Conservation (phyloP, 2,797 vertebrate genomes). For the Discoglossus pictus region DNA sequence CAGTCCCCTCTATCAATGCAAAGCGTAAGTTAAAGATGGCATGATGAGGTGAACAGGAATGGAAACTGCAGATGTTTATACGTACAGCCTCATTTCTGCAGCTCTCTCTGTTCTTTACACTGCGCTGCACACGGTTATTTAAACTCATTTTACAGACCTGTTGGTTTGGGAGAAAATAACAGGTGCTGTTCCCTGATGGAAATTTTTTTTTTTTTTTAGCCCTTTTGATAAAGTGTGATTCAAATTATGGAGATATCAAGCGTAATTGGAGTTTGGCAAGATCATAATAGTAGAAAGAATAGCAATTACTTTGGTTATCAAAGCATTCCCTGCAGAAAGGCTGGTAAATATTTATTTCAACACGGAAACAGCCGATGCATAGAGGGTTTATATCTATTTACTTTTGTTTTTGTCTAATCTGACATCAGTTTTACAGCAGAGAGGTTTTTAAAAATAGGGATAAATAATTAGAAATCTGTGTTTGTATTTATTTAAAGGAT, state of each 20-base stretch:
- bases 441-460: too few species aligned
- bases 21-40: too few species aligned
- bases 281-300: conserved; percentile 20
- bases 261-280: conserved; percentile 2
- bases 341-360: too few species aligned
- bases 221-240: conserved; percentile 22
- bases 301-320: conserved; percentile 7
- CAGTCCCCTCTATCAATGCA: too few species aligned
- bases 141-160: conserved; percentile 6
- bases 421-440: too few species aligned
- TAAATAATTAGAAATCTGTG: too few species aligned
- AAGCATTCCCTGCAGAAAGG: too few species aligned
- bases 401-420: too few species aligned
- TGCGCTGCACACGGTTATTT: conserved; percentile 13
- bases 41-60: conserved; percentile 3
- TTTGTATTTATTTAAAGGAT: too few species aligned
- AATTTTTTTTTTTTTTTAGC: conserved; percentile 6
- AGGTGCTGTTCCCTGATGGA: conserved; percentile 1
- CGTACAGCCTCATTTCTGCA: background rate
- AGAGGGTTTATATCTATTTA: too few species aligned
- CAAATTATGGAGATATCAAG: conserved; percentile 24
- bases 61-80: background rate
- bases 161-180: conserved; percentile 18
- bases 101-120: conserved; percentile 2
- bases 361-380: too few species aligned